A percentile compares a stretch with the other conserved stretches of the same genome.
phyloP scores from a whole-genome alignment of 2,113 vertebrate genomes.

The Lamprotornis superbus region DNA sequence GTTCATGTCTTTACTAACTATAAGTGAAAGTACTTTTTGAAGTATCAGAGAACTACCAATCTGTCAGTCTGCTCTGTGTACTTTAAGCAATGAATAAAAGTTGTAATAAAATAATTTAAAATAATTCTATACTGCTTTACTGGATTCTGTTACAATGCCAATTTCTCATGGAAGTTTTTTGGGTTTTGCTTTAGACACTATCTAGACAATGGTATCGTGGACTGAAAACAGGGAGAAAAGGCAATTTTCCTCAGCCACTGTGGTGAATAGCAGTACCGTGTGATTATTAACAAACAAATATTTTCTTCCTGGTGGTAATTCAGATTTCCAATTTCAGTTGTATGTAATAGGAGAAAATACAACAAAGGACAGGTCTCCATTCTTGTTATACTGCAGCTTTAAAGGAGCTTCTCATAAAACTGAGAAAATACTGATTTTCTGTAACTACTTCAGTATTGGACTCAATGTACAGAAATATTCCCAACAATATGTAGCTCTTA shows the following conservation, averaged over 20 bases:
- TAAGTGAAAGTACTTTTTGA: background rate
- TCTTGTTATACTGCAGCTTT: background rate
- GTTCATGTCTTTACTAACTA: background rate
- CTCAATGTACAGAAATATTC: background rate
- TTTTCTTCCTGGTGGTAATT: background rate
- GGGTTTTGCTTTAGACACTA: background rate
- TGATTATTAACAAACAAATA: accelerated
- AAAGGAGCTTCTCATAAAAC: background rate
- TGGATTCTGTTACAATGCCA: background rate
- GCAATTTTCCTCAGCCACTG: background rate
- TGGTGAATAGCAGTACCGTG: background rate
- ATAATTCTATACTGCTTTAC: background rate
- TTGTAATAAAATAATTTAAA: background rate
- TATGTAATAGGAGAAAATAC: background rate
- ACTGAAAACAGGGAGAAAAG: background rate
- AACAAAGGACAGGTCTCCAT: background rate
- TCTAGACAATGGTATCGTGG: background rate
- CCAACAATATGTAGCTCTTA: background rate
- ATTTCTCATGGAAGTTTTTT: background rate
- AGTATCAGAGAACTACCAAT: background rate
- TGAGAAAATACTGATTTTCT: background rate
- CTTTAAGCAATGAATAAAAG: background rate
- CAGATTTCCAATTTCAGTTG: background rate
- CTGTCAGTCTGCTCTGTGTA: background rate
- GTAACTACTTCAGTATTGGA: background rate